Conservation (phyloP, 1,140 invertebrate genomes). For the Microplitis demolitor region DNA sequence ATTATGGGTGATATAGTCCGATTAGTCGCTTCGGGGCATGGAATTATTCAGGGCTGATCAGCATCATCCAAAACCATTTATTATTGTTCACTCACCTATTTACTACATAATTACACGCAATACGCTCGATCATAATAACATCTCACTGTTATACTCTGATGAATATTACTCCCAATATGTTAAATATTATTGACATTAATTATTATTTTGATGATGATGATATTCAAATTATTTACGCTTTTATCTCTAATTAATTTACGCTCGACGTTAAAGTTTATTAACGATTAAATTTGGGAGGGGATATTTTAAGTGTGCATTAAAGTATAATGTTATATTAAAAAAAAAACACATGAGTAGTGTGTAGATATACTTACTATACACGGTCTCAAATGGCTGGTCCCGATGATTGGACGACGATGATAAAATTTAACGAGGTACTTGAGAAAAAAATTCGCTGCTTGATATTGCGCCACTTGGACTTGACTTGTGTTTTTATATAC, state of each 20-base stretch:
- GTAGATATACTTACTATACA: not conserved
- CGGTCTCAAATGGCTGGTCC: not conserved
- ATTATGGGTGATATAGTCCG: conserved; percentile 5
- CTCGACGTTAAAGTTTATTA: no score
- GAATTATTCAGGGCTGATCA: conserved; percentile 3
- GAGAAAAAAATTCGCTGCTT: conserved; percentile 2
- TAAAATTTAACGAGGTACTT: conserved; percentile 25
- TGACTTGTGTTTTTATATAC: no score
- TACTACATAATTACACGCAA: conserved; percentile 13
- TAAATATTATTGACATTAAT: not conserved
- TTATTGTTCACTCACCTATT: conserved; percentile 20
- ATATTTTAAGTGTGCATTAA: no score
- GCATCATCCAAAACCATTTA: conserved; percentile 4
- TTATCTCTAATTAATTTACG: conserved; percentile 8
- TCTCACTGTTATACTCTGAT: no score
- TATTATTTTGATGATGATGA: no score
- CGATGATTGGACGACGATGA: conserved; percentile 15
- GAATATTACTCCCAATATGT: conserved; percentile 3
- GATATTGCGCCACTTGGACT: not conserved
- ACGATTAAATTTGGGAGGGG: no score
- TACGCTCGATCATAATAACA: not conserved
- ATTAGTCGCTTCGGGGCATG: not conserved
- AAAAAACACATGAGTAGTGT: not conserved
- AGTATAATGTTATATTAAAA: no score
- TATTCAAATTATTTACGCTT: no score